Evolutionary conservation across 2,113 vertebrate genomes (phyloP).

Genomic region (Ammospiza caudacuta): DNA sequence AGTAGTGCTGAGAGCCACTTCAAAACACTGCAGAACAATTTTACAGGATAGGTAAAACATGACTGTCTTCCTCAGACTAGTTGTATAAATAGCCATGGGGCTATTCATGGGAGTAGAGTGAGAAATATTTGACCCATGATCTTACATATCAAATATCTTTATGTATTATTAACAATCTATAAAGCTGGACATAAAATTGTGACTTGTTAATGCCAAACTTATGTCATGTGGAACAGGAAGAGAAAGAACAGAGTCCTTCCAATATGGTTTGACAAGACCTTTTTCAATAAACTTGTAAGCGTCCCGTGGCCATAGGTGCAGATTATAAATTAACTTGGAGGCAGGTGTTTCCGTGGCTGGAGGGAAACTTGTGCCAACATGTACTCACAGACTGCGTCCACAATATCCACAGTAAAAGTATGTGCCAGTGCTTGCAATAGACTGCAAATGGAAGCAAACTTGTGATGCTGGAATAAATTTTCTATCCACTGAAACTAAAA

Average conservation of each 20-base stretch:
- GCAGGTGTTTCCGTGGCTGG: constrained; percentile 72
- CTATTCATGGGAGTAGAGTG: not conserved
- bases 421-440: constrained; percentile 47
- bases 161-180: constrained; percentile 69
- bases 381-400: constrained; percentile 21
- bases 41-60: constrained; percentile 18
- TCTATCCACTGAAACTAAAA: constrained; percentile 53
- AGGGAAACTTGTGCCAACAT: constrained; percentile 41
- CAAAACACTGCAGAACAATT: constrained; percentile 24
- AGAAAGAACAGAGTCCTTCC: constrained; percentile 67
- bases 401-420: constrained; percentile 15
- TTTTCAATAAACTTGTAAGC: constrained; percentile 51
- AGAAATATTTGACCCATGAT: constrained; percentile 62
- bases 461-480: constrained; percentile 56
- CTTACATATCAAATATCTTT: constrained; percentile 66
- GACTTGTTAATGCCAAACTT: constrained; percentile 69
- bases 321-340: constrained; percentile 71
- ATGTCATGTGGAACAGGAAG: constrained; percentile 61
- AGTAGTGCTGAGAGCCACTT: constrained; percentile 33
- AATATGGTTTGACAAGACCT: constrained; percentile 49
- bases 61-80: not conserved
- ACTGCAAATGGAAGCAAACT: constrained; percentile 56
- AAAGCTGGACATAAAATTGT: constrained; percentile 59
- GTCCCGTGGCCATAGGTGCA: constrained; percentile 59
- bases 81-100: not conserved